Evolutionary conservation across 2,797 vertebrate genomes (phyloP), one percentile per base, ranked within the genome.

Genomic region (Helarctos malayanus): DNA sequence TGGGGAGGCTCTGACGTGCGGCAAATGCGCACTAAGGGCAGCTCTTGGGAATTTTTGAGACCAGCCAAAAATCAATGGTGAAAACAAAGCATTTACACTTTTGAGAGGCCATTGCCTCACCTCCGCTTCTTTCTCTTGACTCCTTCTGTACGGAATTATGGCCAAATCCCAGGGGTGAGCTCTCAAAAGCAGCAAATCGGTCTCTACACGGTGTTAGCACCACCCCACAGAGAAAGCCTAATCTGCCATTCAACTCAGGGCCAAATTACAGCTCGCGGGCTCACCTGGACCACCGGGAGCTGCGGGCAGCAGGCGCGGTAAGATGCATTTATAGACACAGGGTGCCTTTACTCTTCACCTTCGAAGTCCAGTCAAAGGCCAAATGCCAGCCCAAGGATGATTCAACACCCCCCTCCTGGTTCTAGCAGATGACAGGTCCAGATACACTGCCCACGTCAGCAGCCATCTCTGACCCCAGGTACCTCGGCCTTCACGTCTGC

Each of bases 41-140:
- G 25, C 68, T 78, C 79, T 12, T 9, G 54, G 78, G 65, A 54
- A 85, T 29, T 27, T 93, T 25, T 52, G 19, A 89, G 86, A 80
- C 71, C 21, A 38, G 63, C 1, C 38, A 49, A 32, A 78, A 91
- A 84, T 84, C 94, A 81, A 49, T 14, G 41, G 52, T 29, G 29
- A 89, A 91, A 91, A 76, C 9, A 54, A 78, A 88, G 65, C 94
- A 82, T 93, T 81, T 91, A 47, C 59, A 56, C 78, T 76, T 90
- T 68, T 23, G 23, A 84, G 73, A 78, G 35, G 16, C 41, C 47
- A 23, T 3, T n/a, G 23, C n/a, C 35, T 84, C 13, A 5, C 29
- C 76, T 75, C 16, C 12, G 52, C 52, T 75, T 88, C 69, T 68
- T 16, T 41, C 32, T 41, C 63, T 56, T 35, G 56, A 68, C 61